Evolutionary conservation across 2,888 invertebrate species (phyloP), one percentile per base, ranked within the genome.

Genomic region (Tiliacea citrago): DNA sequence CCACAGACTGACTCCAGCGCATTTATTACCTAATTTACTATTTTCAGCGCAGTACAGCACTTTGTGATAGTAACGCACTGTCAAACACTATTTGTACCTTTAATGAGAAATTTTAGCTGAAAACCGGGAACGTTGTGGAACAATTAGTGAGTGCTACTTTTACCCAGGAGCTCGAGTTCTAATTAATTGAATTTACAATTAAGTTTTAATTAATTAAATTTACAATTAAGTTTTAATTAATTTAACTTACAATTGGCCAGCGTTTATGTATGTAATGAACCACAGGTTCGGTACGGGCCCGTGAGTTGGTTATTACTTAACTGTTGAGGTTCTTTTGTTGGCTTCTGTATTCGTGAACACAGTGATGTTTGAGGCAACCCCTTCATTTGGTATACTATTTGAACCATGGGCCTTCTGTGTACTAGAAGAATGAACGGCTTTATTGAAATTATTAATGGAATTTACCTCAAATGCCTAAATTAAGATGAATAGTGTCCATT

Each of bases 71-170:
- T 69, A 79, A 75, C 65, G 63, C 58, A 79, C 68, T 76, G 72
- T 79, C 68, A 77, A 77, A 75, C 63, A 73, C 66, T 77, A 79
- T 84, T 84, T 82, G 77, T 82, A n/a, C 57, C 35, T 53, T 63
- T 77, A 79, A 75, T 82, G 77, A 79, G 75, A 68, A 70, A 77
- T 69, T 79, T 79, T 68, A 77, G 62, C 74, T 57, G 71, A 60
- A 79, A 81, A 82, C 70, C 49, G 39, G 62, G 6, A 51, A 72
- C 55, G 51, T 61, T 76, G 55, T 73, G 21, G 61, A 79, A 76
- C 63, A 76, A 82, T 82, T 73, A 69, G 51, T 39, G 35, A 68
- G 39, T 47, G 51, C 51, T n/a, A 18, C 53, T 68, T 61, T 68
- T 70, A 45, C 49, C 16, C 24, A 53, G 12, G 24, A 68, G 65